Base-by-base conservation (phyloP, 2,888 invertebrate species). In the Pteria penguin region DNA sequence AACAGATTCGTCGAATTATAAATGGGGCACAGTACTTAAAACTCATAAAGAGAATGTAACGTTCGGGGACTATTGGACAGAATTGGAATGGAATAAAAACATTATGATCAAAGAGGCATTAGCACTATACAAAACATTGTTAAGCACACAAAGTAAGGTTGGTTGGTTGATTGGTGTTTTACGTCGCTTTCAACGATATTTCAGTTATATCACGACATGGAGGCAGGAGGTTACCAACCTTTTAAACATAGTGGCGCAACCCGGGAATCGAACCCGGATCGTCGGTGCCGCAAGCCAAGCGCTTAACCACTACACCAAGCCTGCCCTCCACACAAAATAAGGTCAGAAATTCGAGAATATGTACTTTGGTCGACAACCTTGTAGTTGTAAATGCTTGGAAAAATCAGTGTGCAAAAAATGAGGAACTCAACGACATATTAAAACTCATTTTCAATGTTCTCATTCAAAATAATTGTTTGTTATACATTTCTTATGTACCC, bases 1-100 rank as follows among this genome's bases (percentile, higher is more conserved):
- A 27, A 27, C 66, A 5, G 54, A 66, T 54, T 45, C 66, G 8
- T 66, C 66, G 11, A 29, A 66, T 66, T 66, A 54, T n/a, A 66
- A 66, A 66, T 54, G 54, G 66, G 66, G 45, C 14, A 14, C 45
- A 14, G 45, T 36, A 11, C 14, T 36, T 11, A 5, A 36, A 11
- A 54, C 29, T 18, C 4, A 24, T 66, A 54, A 54, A 45, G 5
- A 45, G 8, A 29, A 54, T 54, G 52, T 24, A 26, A 29, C 52
- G n/a, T 26, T 32, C 29, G 4, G 27, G 4, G 65, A 65, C 36
- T 65, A 36, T 26, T 65, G 65, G 65, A 36, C 32, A 24, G 26
- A 33, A 22, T 33, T 24, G 32, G 14, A 31, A n/a, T 31, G 3
- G 8, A 18, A 18, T 26, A 8, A 5, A 22, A 32, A 3, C n/a